Conservation (phyloP, 2,888 invertebrate genomes). For the Automeris io region DNA sequence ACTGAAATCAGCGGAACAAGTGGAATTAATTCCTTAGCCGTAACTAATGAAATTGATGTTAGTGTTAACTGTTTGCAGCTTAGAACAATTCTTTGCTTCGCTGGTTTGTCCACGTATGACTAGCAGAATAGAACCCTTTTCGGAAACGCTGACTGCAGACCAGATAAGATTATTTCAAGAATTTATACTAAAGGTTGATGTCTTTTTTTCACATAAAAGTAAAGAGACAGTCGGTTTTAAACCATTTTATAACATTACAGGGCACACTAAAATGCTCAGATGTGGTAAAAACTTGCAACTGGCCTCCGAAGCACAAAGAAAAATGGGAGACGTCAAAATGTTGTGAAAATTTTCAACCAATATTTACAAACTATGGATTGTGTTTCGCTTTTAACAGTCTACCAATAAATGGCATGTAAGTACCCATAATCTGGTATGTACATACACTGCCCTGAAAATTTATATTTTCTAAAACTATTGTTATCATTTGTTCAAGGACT, state of each 20-base stretch:
- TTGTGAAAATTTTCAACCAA: conserved; percentile 55
- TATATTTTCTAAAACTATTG: background rate
- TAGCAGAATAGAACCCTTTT: conserved; percentile 28
- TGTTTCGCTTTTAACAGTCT: conserved; percentile 66
- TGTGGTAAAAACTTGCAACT: conserved; percentile 59
- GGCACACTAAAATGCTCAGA: conserved; percentile 58
- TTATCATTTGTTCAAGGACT: conserved; percentile 33
- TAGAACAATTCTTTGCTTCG: conserved; percentile 55
- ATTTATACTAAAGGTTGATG: conserved; percentile 49
- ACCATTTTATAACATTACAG: conserved; percentile 24
- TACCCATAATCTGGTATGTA: conserved; percentile 7
- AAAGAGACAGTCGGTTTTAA: background rate
- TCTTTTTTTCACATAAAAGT: no score
- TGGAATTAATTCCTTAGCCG: no score
- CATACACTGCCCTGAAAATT: background rate
- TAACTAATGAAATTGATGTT: background rate
- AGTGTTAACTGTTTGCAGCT: conserved; percentile 24
- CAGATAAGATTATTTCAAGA: conserved; percentile 40
- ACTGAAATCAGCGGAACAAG: no score
- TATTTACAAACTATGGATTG: conserved; percentile 62
- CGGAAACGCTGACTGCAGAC: conserved; percentile 28
- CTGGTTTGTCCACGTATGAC: conserved; percentile 56
- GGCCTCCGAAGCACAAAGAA: conserved; percentile 45
- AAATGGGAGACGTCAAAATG: conserved; percentile 51
- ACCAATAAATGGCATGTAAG: conserved; percentile 63